phyloP scores from a whole-genome alignment of 2,113 vertebrate species.

The Theropithecus gelada region DNA sequence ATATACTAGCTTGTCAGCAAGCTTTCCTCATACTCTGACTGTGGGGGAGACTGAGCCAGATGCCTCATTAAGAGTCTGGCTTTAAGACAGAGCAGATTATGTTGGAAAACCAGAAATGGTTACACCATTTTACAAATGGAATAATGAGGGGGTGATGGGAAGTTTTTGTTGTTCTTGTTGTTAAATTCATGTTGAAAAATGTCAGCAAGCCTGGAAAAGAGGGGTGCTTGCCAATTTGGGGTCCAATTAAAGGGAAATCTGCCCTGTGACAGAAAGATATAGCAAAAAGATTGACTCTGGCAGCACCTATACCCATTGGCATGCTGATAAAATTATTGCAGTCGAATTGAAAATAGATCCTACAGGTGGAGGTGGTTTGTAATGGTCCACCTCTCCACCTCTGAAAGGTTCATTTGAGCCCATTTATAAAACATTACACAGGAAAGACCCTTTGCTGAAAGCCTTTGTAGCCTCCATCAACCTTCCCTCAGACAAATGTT shows the following conservation, averaged over 20 bases:
- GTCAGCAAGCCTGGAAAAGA: neutral
- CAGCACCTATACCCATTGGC: neutral
- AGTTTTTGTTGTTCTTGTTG: neutral
- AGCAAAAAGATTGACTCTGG: neutral
- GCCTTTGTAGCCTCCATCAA: neutral
- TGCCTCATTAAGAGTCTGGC: slow-evolving; percentile 13
- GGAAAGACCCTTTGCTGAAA: neutral
- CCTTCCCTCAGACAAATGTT: neutral
- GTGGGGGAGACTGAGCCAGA: neutral
- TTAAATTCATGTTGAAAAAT: slow-evolving; percentile 15
- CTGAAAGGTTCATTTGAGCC: neutral
- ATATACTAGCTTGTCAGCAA: neutral
- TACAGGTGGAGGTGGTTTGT: neutral
- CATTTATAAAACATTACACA: neutral
- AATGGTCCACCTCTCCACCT: neutral
- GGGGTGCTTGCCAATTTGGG: neutral
- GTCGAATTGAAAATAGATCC: neutral
- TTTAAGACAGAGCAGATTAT: neutral
- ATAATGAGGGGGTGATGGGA: neutral
- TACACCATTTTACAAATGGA: slow-evolving; percentile 5
- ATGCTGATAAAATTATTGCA: slow-evolving; percentile 17
- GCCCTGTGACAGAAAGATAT: neutral
- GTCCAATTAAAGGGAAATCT: slow-evolving; percentile 19
- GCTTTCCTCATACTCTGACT: neutral
- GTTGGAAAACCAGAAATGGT: neutral